phyloP scores from a whole-genome alignment of 2,113 vertebrate species.

The Todiramphus saurophagus region DNA sequence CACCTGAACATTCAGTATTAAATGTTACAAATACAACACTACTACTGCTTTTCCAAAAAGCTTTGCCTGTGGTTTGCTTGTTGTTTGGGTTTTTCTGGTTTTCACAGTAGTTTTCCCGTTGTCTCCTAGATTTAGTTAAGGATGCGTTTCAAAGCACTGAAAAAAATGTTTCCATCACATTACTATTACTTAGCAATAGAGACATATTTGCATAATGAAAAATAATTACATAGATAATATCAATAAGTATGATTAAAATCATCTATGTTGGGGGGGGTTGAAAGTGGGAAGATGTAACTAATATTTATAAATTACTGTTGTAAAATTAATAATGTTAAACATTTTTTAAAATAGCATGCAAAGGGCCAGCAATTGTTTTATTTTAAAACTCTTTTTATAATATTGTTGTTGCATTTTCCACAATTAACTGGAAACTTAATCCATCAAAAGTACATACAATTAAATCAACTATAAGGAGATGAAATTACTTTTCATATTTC shows the following conservation, averaged over 20 bases:
- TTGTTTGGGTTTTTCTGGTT: background rate
- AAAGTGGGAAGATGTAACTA: conserved; percentile 31
- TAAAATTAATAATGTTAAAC: conserved; percentile 55
- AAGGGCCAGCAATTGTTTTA: conserved; percentile 32
- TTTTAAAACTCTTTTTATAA: conserved; percentile 41
- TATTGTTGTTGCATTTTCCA: conserved; percentile 1
- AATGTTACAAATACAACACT: background rate
- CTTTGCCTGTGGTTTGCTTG: background rate
- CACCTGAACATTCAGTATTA: background rate
- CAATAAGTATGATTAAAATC: conserved; percentile 53
- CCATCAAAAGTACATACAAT: conserved; percentile 65
- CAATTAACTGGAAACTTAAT: conserved; percentile 70
- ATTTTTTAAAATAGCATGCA: background rate
- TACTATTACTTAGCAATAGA: background rate
- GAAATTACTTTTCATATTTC: conserved; percentile 61
- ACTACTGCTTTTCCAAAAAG: background rate
- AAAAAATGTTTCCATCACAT: background rate
- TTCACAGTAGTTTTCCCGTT: background rate
- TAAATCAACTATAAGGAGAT: conserved; percentile 66
- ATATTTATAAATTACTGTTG: conserved; percentile 46
- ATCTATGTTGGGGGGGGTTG: background rate
- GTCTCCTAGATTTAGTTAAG: background rate
- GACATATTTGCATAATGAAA: conserved; percentile 62
- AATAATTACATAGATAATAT: conserved; percentile 55
- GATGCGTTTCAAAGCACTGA: background rate